Percentiles rank a stretch among this genome's conserved stretches.
These are phyloP conservation scores for Epsilonema sp. DNA, from an alignment of 2,888 invertebrate species.

Conservation along the genomic window DNA sequence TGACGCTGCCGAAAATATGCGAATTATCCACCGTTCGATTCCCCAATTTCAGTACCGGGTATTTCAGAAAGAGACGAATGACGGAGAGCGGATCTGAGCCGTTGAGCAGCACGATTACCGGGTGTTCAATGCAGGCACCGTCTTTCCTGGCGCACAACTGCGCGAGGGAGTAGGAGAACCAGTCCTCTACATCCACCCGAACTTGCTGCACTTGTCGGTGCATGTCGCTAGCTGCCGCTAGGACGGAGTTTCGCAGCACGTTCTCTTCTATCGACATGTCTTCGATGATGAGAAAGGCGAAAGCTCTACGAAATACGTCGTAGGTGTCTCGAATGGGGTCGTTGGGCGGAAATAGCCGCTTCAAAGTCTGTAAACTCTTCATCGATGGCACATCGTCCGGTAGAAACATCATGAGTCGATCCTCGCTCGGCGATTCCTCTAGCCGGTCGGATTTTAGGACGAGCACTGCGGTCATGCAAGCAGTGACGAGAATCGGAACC, in stretches of 20 bases:
- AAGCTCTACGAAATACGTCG: conserved; percentile 21
- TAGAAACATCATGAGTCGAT: conserved; percentile 17
- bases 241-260: conserved; percentile 1
- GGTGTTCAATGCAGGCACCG: background rate
- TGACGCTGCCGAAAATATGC: conserved; percentile 21
- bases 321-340: conserved; percentile 23
- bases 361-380: conserved; percentile 15
- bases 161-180: too few species aligned
- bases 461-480: background rate
- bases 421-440: background rate
- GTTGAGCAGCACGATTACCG: conserved; percentile 1
- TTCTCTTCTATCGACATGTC: conserved; percentile 7
- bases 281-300: conserved; percentile 22
- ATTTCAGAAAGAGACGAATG: conserved; percentile 9
- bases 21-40: conserved; percentile 23
- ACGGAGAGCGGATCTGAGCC: background rate
- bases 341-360: conserved; percentile 19
- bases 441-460: background rate
- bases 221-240: background rate
- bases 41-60: conserved; percentile 16
- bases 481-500: conserved; percentile 17
- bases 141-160: background rate
- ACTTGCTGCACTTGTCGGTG: background rate
- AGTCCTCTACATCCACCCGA: background rate
- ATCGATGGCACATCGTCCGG: conserved; percentile 24